Conservation (phyloP, 2,797 vertebrate genomes). For the Alcedo quadribrachys region DNA sequence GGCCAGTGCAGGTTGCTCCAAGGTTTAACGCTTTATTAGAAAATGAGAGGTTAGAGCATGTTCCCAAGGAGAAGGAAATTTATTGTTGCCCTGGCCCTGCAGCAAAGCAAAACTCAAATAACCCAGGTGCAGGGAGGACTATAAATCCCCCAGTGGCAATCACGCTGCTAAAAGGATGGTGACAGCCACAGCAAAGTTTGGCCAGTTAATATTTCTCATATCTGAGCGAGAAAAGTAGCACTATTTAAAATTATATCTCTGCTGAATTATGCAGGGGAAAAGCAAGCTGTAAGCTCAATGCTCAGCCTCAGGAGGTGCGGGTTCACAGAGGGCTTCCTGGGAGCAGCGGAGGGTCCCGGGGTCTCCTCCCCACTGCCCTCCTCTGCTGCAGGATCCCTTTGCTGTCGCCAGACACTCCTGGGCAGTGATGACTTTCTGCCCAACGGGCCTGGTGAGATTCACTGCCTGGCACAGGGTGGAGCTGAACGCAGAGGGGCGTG, state of each 20-base stretch:
- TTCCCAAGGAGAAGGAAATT: slow-evolving; percentile 42
- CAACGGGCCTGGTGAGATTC: background rate
- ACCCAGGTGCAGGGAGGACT: background rate
- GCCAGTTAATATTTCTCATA: slow-evolving; percentile 59
- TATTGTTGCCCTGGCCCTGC: slow-evolving; percentile 38
- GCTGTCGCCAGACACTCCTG: background rate
- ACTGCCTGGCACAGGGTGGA: background rate
- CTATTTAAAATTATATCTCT: slow-evolving; percentile 24
- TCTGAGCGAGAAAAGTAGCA: slow-evolving; percentile 38
- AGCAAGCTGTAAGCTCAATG: accelerated
- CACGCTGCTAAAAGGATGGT: slow-evolving; percentile 25
- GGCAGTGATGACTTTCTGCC: background rate
- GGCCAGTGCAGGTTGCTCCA: background rate
- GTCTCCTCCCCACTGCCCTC: background rate
- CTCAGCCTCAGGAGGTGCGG: background rate
- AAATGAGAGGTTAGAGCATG: slow-evolving; percentile 57
- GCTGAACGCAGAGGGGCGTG: background rate
- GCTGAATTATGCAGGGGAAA: background rate
- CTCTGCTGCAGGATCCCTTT: background rate
- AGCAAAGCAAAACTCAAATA: slow-evolving; percentile 48
- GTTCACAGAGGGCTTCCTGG: background rate
- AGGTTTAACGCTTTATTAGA: slow-evolving; percentile 50
- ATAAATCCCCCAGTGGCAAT: slow-evolving; percentile 46
- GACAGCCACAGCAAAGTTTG: slow-evolving; percentile 48
- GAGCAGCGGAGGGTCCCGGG: background rate